These are phyloP conservation scores for Rambutsinella grinnellia DNA, from an alignment of 2,888 invertebrate genomes.

Conservation along the genomic window DNA sequence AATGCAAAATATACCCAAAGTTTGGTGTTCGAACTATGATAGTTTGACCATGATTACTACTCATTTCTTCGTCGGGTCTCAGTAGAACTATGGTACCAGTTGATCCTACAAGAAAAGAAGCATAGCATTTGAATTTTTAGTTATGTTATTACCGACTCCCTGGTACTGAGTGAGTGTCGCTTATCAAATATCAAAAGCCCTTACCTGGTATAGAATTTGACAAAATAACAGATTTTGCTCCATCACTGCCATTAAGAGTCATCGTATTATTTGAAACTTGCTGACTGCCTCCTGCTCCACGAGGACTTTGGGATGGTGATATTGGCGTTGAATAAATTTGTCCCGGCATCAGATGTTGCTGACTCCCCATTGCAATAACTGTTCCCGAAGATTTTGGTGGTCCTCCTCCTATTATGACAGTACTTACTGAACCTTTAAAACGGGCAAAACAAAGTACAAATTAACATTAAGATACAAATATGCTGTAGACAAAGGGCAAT, in stretches of 20 bases:
- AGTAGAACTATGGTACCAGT: slow-evolving; percentile 59
- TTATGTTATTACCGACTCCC: background rate
- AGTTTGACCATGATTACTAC: slow-evolving; percentile 60
- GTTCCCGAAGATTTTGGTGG: slow-evolving; percentile 40
- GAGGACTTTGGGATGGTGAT: slow-evolving; percentile 21
- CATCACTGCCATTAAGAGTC: slow-evolving; percentile 59
- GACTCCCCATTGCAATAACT: slow-evolving; percentile 46
- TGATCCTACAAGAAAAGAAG: slow-evolving; percentile 23
- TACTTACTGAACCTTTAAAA: slow-evolving; percentile 52
- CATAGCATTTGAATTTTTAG: background rate
- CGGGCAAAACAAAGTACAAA: background rate
- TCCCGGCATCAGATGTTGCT: slow-evolving; percentile 50
- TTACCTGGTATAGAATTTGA: slow-evolving; percentile 52
- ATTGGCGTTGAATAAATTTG: slow-evolving; percentile 42
- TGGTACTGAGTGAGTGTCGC: background rate
- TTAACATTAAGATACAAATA: background rate
- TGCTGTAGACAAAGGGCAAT: too few species aligned
- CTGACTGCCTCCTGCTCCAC: slow-evolving; percentile 11
- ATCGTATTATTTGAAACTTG: slow-evolving; percentile 14
- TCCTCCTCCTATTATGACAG: slow-evolving; percentile 58
- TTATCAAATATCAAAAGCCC: background rate
- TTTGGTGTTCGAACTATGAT: slow-evolving; percentile 64
- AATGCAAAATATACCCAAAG: slow-evolving; percentile 48
- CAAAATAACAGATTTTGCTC: slow-evolving; percentile 59
- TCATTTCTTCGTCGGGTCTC: slow-evolving; percentile 62